phyloP scores from a whole-genome alignment of 1,140 invertebrate genomes.

The Neodiprion pinetum region DNA sequence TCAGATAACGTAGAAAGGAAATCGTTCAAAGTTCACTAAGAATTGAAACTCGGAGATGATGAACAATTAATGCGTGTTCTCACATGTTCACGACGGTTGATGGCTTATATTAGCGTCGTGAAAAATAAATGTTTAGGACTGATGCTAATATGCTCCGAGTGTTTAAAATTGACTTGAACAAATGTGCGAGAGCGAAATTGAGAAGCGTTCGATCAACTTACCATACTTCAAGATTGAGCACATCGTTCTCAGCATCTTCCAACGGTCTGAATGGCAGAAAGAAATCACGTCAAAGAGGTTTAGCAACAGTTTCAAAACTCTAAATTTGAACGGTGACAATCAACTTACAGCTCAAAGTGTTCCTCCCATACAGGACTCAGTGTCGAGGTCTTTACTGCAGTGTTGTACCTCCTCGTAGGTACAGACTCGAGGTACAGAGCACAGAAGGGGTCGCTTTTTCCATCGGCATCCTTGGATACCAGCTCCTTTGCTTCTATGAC shows the following conservation, averaged over 20 bases:
- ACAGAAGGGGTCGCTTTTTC: slow-evolving; percentile 94
- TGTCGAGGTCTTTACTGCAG: slow-evolving; percentile 89
- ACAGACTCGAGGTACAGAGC: slow-evolving; percentile 82
- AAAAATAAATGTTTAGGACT: background rate
- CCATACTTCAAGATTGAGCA: slow-evolving; percentile 77
- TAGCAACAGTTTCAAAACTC: background rate
- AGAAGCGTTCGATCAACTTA: slow-evolving; percentile 50
- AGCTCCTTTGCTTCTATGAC: slow-evolving; percentile 93
- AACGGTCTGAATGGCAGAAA: slow-evolving; percentile 64
- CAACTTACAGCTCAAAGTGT: slow-evolving; percentile 93
- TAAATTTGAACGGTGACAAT: slow-evolving; percentile 11
- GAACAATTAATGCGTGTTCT: too few species aligned
- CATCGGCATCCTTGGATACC: slow-evolving; percentile 94
- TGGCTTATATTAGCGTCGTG: background rate
- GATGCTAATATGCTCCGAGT: background rate
- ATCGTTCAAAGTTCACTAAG: background rate
- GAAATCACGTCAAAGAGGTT: background rate
- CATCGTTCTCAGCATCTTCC: slow-evolving; percentile 70
- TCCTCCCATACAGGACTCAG: slow-evolving; percentile 95
- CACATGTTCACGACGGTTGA: background rate
- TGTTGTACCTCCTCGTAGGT: slow-evolving; percentile 80
- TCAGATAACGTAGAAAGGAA: background rate
- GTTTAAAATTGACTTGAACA: too few species aligned
- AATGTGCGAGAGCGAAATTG: background rate
- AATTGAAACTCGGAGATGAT: background rate